These are phyloP conservation scores for Aplochiton taeniatus DNA, from an alignment of 2,797 vertebrate genomes.

Conservation along the genomic window DNA sequence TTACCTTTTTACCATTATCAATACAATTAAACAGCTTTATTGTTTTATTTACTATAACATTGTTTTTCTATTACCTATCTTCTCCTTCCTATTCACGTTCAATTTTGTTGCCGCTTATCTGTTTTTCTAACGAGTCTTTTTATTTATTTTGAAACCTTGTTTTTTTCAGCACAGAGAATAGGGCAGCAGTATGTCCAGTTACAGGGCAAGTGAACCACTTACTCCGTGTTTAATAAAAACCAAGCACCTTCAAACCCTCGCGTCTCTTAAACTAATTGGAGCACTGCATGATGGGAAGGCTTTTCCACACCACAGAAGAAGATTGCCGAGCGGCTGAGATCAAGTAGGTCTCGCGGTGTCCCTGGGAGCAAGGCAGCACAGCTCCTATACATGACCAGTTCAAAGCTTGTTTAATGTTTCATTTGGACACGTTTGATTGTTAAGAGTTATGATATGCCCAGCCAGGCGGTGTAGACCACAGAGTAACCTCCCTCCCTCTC, in stretches of 20 bases:
- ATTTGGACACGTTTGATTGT: slow-evolving; percentile 22
- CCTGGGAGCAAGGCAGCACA: slow-evolving; percentile 20
- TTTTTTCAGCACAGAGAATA: slow-evolving; percentile 5
- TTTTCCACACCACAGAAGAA: slow-evolving; percentile 77
- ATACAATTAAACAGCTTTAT: no score
- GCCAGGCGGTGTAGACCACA: neutral
- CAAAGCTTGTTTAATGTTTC: slow-evolving; percentile 71
- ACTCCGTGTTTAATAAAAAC: no score
- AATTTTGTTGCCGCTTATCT: no score
- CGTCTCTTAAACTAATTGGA: slow-evolving; percentile 72
- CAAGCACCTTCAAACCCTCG: slow-evolving; percentile 24
- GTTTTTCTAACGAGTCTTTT: no score
- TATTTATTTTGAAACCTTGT: no score
- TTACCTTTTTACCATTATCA: no score
- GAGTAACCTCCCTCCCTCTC: neutral
- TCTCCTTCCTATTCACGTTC: no score
- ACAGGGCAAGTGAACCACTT: slow-evolving; percentile 42
- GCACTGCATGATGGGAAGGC: slow-evolving; percentile 78
- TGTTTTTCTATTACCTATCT: no score
- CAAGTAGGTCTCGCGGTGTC: slow-evolving; percentile 77
- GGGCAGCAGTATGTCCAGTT: slow-evolving; percentile 55
- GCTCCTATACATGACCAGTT: slow-evolving; percentile 65
- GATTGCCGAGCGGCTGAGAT: slow-evolving; percentile 79
- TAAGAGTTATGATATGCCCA: neutral
- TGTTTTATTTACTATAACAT: no score